Percentiles rank a stretch among this genome's conserved stretches.
Evolutionary conservation across 2,113 vertebrate genomes (phyloP).

Genomic region (Melanostigma gelatinosum): DNA sequence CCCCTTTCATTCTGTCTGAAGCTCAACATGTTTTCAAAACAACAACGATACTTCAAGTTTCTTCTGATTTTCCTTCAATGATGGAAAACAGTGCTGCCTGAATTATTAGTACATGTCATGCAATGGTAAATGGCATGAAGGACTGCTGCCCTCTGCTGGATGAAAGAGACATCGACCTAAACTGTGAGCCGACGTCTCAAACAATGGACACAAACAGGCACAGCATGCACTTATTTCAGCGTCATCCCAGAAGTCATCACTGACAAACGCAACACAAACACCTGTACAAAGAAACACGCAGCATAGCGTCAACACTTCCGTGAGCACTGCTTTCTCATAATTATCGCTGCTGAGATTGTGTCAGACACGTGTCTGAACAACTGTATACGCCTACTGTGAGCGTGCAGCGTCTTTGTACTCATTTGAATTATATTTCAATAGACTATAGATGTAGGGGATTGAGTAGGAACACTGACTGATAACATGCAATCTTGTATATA

Average conservation of each 20-base stretch:
- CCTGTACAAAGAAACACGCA: not conserved
- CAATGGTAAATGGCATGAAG: not conserved
- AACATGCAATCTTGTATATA: not conserved
- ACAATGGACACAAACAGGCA: not conserved
- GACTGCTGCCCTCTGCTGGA: constrained; percentile 62
- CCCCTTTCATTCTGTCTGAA: not conserved
- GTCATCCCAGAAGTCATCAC: not conserved
- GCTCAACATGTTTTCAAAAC: not conserved
- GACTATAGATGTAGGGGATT: not conserved
- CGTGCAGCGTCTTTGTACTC: not conserved
- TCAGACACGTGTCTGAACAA: not conserved
- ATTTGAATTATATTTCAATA: not conserved
- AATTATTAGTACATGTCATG: not conserved
- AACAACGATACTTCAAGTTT: not conserved
- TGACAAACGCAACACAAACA: not conserved
- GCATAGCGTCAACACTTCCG: not conserved
- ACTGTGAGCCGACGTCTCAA: not conserved
- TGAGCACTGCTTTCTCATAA: not conserved
- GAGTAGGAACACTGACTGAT: not conserved
- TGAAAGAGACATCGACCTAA: not conserved
- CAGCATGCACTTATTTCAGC: not conserved
- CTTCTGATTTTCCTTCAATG: not conserved
- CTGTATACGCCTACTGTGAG: not conserved
- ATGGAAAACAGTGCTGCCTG: not conserved
- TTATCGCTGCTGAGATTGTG: not conserved